These are phyloP conservation scores for Hyles lineata DNA, from an alignment of 2,888 invertebrate genomes.

Conservation along the genomic window DNA sequence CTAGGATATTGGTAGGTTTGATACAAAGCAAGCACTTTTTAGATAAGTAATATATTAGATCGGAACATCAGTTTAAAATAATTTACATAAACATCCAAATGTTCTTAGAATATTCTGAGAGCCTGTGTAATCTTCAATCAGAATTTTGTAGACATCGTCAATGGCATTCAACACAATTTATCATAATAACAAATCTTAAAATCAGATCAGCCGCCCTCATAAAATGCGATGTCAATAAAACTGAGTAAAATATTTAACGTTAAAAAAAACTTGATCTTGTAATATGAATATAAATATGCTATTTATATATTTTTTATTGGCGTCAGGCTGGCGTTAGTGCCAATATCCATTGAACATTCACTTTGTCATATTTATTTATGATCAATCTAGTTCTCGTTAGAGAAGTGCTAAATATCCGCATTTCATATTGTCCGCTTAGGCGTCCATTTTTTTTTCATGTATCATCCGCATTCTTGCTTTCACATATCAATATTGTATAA, in stretches of 20 bases:
- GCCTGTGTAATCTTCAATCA: not conserved
- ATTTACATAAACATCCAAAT: not conserved
- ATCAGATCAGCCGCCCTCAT: slow-evolving; percentile 12
- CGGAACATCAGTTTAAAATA: too few species aligned
- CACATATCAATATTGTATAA: too few species aligned
- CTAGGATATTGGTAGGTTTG: too few species aligned
- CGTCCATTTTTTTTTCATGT: not conserved
- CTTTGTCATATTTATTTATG: slow-evolving; percentile 34
- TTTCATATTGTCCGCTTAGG: not conserved
- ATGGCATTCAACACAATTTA: not conserved
- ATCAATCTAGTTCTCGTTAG: slow-evolving; percentile 22
- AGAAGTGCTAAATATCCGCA: not conserved
- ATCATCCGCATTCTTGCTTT: too few species aligned
- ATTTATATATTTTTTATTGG: slow-evolving; percentile 41
- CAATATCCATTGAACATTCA: slow-evolving; percentile 43
- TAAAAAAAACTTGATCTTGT: slow-evolving; percentile 25
- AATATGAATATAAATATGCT: slow-evolving; percentile 38
- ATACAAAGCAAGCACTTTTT: too few species aligned
- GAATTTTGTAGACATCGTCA: not conserved
- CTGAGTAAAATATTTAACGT: slow-evolving; percentile 12
- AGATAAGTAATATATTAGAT: too few species aligned
- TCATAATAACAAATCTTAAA: not conserved
- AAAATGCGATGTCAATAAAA: slow-evolving; percentile 35
- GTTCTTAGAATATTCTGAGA: not conserved
- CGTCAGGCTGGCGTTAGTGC: slow-evolving; percentile 43